Conservation (phyloP, 1,140 invertebrate species). For the Heterodera schachtii region DNA sequence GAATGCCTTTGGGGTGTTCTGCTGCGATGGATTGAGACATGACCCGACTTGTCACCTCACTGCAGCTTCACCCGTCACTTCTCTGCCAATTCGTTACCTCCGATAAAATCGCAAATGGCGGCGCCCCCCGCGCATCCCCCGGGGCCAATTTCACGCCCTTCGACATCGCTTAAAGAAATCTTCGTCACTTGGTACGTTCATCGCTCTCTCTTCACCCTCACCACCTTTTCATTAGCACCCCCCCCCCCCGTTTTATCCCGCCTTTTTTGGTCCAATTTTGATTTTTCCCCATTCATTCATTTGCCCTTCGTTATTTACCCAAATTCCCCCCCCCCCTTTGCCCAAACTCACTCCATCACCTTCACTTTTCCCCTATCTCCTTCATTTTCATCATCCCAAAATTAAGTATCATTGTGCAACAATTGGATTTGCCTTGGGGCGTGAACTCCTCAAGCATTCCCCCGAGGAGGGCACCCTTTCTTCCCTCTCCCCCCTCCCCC, state of each 20-base stretch:
- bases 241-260: background rate
- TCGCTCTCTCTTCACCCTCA: no score
- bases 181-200: background rate
- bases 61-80: background rate
- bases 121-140: background rate
- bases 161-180: background rate
- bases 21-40: background rate
- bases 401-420: slow-evolving; percentile 6
- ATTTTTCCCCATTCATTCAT: background rate
- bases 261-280: background rate
- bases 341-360: background rate
- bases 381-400: background rate
- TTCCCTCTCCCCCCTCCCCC: no score
- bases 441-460: background rate
- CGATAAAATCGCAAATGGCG: slow-evolving; percentile 4
- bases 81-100: background rate
- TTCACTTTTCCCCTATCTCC: background rate
- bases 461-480: background rate
- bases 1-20: background rate
- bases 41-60: background rate
- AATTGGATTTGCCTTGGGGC: background rate
- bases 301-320: no score
- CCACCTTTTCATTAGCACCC: no score
- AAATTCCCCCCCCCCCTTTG: no score
- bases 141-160: slow-evolving; percentile 10